Evolutionary conservation across 2,797 vertebrate genomes (phyloP).

Genomic region (Masticophis lateralis): DNA sequence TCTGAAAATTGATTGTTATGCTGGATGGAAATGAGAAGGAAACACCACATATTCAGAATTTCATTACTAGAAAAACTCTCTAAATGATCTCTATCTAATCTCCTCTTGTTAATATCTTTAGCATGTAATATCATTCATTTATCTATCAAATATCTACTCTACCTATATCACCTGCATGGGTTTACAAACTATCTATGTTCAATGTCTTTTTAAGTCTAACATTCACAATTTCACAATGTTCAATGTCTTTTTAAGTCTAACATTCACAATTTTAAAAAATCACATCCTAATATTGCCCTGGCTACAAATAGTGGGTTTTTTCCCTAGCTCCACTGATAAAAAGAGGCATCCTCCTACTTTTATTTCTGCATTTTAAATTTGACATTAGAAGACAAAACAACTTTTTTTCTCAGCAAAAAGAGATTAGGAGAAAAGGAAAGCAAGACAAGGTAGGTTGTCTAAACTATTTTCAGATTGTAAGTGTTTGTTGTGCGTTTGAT

Average conservation of each 20-base stretch:
- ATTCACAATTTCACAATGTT: too few species aligned
- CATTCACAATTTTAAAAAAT: background rate
- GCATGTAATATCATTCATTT: background rate
- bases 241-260: background rate
- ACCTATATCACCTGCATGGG: background rate
- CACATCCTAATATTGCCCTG: background rate
- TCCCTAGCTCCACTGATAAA: background rate
- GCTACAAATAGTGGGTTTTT: background rate
- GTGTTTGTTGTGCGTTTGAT: background rate
- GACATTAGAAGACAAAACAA: background rate
- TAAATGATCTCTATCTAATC: constrained; percentile 11
- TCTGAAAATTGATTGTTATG: background rate
- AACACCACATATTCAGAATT: constrained; percentile 9
- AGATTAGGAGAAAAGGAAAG: too few species aligned
- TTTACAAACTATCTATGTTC: fast-evolving
- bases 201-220: background rate
- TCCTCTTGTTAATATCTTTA: background rate
- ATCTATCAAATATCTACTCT: background rate
- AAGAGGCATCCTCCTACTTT: background rate
- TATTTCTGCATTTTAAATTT: background rate
- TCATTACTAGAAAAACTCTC: constrained; percentile 19
- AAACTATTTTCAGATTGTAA: constrained; percentile 1
- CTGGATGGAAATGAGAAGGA: background rate
- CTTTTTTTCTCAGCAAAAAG: background rate
- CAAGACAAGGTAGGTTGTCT: constrained; percentile 9